Conservation (phyloP, 2,797 vertebrate species). For the Falco rusticolus region DNA sequence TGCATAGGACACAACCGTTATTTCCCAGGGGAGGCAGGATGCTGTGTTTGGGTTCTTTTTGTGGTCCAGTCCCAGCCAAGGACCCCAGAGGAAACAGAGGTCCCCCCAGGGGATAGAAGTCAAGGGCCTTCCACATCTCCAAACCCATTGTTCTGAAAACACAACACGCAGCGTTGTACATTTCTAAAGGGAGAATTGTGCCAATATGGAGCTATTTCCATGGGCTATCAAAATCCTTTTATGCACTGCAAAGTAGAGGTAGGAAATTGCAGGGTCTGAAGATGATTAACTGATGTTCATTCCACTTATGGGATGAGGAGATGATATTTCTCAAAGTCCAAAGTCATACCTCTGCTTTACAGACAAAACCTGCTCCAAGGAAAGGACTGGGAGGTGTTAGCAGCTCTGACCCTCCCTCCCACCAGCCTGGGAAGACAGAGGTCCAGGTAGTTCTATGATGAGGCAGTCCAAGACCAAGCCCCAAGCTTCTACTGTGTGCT, state of each 20-base stretch:
- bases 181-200: not conserved
- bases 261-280: not conserved
- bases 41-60: not conserved
- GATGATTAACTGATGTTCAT: fast-evolving
- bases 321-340: not conserved
- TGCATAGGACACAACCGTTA: not conserved
- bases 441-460: not conserved
- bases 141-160: not conserved
- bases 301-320: not conserved
- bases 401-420: not conserved
- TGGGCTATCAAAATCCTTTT: not conserved
- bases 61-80: not conserved
- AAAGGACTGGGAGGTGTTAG: not conserved
- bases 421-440: not conserved
- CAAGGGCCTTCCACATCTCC: not conserved
- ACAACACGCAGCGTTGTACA: fast-evolving
- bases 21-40: not conserved
- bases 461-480: not conserved
- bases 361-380: not conserved
- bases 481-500: not conserved
- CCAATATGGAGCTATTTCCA: not conserved
- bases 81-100: not conserved
- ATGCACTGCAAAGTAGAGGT: not conserved
- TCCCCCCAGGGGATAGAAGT: not conserved
- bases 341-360: not conserved